phyloP scores from a whole-genome alignment of 2,888 invertebrate species.

The Eupithecia vulgata region DNA sequence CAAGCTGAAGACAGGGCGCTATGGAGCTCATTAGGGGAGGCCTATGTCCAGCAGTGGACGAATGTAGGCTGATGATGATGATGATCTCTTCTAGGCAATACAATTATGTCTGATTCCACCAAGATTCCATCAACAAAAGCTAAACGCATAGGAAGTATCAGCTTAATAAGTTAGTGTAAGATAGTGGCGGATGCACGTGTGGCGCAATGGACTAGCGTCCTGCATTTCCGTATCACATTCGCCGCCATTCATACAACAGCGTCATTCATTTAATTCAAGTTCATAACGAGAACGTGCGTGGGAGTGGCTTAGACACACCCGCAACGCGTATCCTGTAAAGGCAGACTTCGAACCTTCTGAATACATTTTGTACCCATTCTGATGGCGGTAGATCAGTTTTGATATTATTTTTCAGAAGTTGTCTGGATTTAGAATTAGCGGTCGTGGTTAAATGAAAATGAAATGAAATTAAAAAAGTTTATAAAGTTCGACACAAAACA shows the following conservation, averaged over 20 bases:
- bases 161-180: background rate
- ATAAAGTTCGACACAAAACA: too few species aligned
- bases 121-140: too few species aligned
- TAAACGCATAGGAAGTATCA: constrained; percentile 8
- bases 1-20: too few species aligned
- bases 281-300: constrained; percentile 74
- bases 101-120: background rate
- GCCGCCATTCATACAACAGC: constrained; percentile 81
- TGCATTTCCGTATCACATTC: constrained; percentile 80
- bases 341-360: background rate
- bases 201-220: constrained; percentile 71
- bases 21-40: too few species aligned
- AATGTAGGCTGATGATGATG: too few species aligned
- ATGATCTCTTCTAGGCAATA: too few species aligned
- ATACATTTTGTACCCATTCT: background rate
- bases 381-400: background rate
- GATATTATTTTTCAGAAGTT: background rate
- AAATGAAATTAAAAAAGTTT: too few species aligned
- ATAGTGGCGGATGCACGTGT: constrained; percentile 67
- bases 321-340: constrained; percentile 37
- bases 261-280: constrained; percentile 82
- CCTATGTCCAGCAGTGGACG: too few species aligned
- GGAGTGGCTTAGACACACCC: constrained; percentile 66
- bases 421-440: background rate
- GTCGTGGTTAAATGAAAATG: background rate